Percentiles rank a stretch among this genome's conserved stretches.
These are phyloP conservation scores for Pelochelys cantorii DNA, from an alignment of 2,797 vertebrate genomes.

Conservation along the genomic window DNA sequence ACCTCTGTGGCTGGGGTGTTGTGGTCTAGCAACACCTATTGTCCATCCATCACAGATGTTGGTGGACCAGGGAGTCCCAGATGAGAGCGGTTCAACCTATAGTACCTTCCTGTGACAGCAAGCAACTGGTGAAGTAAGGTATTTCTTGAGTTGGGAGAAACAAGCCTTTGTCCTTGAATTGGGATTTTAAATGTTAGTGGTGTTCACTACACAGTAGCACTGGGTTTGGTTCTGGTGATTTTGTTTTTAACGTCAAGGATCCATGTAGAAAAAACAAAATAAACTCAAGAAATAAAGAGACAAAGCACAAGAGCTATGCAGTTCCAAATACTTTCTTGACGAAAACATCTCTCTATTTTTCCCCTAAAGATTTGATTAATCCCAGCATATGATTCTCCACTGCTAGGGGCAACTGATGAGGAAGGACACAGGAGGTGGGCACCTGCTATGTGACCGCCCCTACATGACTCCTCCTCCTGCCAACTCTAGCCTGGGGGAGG, in stretches of 20 bases:
- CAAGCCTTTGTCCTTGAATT: neutral
- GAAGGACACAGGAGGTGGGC: too few species aligned
- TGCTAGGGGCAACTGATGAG: neutral
- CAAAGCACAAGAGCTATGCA: neutral
- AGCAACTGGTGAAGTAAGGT: neutral
- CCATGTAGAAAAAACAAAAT: neutral
- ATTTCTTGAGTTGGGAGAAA: neutral
- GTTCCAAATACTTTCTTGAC: conserved; percentile 13
- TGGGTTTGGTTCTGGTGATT: neutral
- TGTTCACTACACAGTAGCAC: neutral
- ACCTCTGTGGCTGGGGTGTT: too few species aligned
- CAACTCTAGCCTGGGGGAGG: too few species aligned
- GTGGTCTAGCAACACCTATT: too few species aligned
- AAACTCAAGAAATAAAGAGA: neutral
- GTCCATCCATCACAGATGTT: too few species aligned
- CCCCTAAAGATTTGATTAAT: neutral
- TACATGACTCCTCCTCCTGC: too few species aligned
- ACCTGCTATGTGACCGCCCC: too few species aligned
- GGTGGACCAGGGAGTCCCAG: too few species aligned
- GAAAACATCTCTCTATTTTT: neutral
- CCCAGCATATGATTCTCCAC: neutral
- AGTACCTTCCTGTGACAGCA: neutral
- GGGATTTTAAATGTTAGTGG: neutral
- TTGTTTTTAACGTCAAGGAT: neutral
- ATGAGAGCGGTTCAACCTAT: too few species aligned